Percentiles rank a stretch among this genome's conserved stretches.
Conservation (phyloP, 1,140 invertebrate genomes). For the Atta colombica region DNA sequence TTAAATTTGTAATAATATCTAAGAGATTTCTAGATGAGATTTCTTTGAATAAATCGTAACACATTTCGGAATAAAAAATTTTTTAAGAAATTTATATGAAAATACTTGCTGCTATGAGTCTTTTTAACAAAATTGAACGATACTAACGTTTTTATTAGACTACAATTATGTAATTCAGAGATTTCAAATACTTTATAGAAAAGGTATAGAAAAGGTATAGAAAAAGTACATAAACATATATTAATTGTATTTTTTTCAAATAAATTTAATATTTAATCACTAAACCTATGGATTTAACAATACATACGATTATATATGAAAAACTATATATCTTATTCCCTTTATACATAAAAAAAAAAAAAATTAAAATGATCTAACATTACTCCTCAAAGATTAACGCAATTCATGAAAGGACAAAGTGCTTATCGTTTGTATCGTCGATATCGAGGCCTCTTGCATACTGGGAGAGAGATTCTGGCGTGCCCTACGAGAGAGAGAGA, state of each 20-base stretch:
- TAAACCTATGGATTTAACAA: not conserved
- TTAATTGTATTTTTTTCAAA: not conserved
- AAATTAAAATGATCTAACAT: not conserved
- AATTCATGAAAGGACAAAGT: slow-evolving; percentile 32
- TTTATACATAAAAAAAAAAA: not conserved
- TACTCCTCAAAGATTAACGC: not conserved
- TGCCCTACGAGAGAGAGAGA: slow-evolving; percentile 58
- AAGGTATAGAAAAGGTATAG: not conserved
- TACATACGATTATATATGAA: not conserved
- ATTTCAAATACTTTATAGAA: not conserved
- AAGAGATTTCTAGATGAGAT: not conserved
- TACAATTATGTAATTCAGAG: not conserved
- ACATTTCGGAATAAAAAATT: not conserved
- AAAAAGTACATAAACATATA: not conserved
- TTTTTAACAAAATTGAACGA: not conserved
- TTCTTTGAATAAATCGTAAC: not conserved
- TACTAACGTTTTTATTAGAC: not conserved
- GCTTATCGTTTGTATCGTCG: slow-evolving; percentile 78
- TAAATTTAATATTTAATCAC: not conserved
- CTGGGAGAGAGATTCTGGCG: slow-evolving; percentile 63
- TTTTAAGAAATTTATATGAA: not conserved
- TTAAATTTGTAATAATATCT: not conserved
- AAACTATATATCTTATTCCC: not conserved
- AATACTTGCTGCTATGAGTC: not conserved
- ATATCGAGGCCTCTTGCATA: slow-evolving; percentile 67